Conservation (phyloP, 2,113 vertebrate species). For the Falcunculus frontatus region DNA sequence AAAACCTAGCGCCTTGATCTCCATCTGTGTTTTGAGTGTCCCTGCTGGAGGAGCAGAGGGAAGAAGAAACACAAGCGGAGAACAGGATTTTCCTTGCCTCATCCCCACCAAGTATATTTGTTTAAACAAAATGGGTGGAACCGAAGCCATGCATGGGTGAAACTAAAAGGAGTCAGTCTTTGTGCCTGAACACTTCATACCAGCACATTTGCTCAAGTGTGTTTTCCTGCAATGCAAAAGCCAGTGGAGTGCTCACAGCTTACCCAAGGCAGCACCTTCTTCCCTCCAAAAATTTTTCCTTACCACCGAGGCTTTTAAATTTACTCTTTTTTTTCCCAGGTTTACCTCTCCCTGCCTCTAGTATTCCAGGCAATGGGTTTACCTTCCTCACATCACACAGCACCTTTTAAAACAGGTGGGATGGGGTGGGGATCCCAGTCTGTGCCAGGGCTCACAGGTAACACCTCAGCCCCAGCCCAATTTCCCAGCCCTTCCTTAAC, state of each 20-base stretch:
- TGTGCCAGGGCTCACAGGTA: not conserved
- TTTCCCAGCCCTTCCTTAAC: not conserved
- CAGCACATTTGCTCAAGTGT: constrained; percentile 16
- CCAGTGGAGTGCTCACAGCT: not conserved
- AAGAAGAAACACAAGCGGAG: constrained; percentile 11
- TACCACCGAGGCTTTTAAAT: not conserved
- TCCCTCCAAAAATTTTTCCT: not conserved
- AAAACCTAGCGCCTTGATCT: constrained; percentile 19
- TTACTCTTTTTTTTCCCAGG: not conserved
- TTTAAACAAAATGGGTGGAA: constrained; percentile 57
- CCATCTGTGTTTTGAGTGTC: constrained; percentile 44
- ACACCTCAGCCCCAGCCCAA: not conserved
- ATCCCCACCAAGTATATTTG: constrained; percentile 19
- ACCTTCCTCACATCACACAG: not conserved
- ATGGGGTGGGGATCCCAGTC: not conserved
- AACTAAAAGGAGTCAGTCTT: constrained; percentile 25
- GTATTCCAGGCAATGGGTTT: not conserved
- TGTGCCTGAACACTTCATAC: not conserved
- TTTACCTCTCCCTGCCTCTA: not conserved
- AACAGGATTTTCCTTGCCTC: constrained; percentile 63
- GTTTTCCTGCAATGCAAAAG: not conserved
- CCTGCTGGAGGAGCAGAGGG: constrained; percentile 47
- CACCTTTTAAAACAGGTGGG: not conserved
- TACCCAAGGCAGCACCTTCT: not conserved
- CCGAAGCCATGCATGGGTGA: constrained; percentile 39